phyloP scores from a whole-genome alignment of 2,113 vertebrate genomes.

The Aphelocoma coerulescens region DNA sequence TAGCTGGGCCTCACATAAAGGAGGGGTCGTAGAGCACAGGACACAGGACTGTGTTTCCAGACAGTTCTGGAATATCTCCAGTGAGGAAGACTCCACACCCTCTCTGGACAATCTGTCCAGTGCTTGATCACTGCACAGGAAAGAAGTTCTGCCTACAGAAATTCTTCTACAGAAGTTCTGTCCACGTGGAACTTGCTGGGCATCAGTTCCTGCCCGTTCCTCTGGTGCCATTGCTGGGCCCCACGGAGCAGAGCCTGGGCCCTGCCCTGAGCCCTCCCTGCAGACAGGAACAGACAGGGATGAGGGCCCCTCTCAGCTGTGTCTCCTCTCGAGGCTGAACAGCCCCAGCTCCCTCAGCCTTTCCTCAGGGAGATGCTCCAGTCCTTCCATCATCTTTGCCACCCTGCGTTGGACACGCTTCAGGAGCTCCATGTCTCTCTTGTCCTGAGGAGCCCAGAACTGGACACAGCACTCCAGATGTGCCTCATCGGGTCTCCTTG shows the following conservation, averaged over 20 bases:
- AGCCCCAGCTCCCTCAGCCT: background rate
- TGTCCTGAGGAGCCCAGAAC: accelerated
- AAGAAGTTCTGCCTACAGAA: background rate
- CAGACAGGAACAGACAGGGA: background rate
- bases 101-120: background rate
- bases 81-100: accelerated
- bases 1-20: background rate
- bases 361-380: background rate
- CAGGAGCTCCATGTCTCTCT: background rate
- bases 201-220: background rate
- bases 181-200: background rate
- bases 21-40: background rate
- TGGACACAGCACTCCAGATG: no score
- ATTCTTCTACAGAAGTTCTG: background rate
- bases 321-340: background rate
- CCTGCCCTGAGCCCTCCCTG: background rate
- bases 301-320: background rate
- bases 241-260: background rate
- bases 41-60: background rate
- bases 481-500: accelerated
- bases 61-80: background rate
- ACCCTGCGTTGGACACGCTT: accelerated
- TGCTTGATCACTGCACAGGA: accelerated
- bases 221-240: background rate
- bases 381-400: accelerated